Percentiles rank a stretch among this genome's conserved stretches.
Evolutionary conservation across 2,113 vertebrate genomes (phyloP).

Genomic region (Microcebus jonahi): DNA sequence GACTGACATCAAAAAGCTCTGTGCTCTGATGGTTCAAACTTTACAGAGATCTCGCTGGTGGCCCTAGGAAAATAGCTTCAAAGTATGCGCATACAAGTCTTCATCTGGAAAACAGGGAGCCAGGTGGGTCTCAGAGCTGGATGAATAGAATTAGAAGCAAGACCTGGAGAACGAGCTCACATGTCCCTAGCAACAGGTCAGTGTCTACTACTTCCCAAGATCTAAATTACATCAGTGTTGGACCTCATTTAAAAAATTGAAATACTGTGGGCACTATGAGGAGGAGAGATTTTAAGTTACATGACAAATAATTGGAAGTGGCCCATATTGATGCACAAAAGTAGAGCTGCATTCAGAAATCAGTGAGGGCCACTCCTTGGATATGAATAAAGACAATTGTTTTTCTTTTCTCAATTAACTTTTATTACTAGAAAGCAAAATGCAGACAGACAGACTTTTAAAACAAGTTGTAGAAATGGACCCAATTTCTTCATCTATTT

Average conservation of each 20-base stretch:
- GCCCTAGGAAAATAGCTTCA: not conserved
- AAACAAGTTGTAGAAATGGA: slow-evolving; percentile 43
- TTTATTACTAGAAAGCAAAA: not conserved
- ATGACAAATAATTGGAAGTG: not conserved
- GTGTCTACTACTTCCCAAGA: not conserved
- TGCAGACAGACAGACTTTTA: not conserved
- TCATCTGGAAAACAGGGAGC: not conserved
- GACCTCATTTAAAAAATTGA: not conserved
- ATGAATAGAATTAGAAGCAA: not conserved
- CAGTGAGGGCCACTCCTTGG: not conserved
- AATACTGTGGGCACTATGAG: not conserved
- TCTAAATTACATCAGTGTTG: not conserved
- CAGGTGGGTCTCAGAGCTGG: not conserved
- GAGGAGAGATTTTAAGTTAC: not conserved
- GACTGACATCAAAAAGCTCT: not conserved
- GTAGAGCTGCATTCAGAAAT: not conserved
- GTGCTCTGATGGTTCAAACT: not conserved
- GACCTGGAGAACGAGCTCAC: not conserved
- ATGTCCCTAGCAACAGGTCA: not conserved
- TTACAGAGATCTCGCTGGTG: not conserved
- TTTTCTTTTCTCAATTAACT: not conserved
- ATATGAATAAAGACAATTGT: not conserved
- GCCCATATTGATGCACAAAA: not conserved
- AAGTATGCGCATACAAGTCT: not conserved
- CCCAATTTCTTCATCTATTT: slow-evolving; percentile 48